These are phyloP conservation scores for Chunga burmeisteri DNA, from an alignment of 2,113 vertebrate species.

Conservation along the genomic window DNA sequence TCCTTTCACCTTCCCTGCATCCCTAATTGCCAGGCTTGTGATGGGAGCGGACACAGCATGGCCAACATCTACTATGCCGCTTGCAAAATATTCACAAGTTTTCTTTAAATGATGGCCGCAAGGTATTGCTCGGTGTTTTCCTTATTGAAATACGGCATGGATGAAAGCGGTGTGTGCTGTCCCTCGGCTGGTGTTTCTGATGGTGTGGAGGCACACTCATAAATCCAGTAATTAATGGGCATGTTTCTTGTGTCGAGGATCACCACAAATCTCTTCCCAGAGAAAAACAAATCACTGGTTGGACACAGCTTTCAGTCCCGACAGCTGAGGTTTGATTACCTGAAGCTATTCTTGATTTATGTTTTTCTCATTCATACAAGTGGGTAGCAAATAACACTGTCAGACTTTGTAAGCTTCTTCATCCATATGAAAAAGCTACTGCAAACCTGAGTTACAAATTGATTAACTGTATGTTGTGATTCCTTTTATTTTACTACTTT, in stretches of 20 bases:
- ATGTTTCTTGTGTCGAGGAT: neutral
- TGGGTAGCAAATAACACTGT: neutral
- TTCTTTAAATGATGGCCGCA: neutral
- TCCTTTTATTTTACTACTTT: neutral
- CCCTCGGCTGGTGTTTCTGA: neutral
- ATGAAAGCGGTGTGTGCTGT: neutral
- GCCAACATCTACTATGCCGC: neutral
- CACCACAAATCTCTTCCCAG: neutral
- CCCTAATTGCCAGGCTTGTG: neutral
- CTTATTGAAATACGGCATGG: neutral
- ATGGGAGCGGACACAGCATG: neutral
- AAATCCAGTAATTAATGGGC: neutral
- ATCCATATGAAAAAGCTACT: neutral
- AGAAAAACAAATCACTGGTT: neutral
- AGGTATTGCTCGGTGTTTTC: neutral
- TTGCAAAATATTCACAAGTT: neutral
- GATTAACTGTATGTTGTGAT: neutral
- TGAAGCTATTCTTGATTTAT: neutral
- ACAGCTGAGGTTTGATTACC: neutral
- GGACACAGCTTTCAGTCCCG: neutral
- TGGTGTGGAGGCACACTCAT: fast-evolving
- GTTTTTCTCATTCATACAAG: neutral
- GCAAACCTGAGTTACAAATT: neutral
- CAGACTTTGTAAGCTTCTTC: neutral
- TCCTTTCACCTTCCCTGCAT: neutral